phyloP scores from a whole-genome alignment of 2,888 invertebrate genomes.

The Drosophila niveifrons region DNA sequence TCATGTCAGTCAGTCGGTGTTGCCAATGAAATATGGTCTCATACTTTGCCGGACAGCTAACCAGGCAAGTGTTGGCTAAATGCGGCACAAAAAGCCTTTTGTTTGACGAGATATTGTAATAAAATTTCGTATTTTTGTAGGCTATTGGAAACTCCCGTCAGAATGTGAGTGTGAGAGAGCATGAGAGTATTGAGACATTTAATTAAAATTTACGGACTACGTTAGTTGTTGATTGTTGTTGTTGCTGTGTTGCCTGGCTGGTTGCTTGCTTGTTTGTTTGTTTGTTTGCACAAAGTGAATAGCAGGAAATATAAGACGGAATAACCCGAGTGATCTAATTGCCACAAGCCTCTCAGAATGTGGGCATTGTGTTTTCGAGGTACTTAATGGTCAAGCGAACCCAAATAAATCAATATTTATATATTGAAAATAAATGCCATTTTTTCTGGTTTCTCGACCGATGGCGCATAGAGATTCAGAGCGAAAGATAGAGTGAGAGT shows the following conservation, averaged over 20 bases:
- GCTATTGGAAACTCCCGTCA: conserved; percentile 74
- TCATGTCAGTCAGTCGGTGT: conserved; percentile 55
- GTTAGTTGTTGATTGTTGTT: conserved; percentile 30
- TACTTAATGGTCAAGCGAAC: conserved; percentile 32
- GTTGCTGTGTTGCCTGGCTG: neutral
- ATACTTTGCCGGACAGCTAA: conserved; percentile 25
- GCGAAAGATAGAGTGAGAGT: neutral
- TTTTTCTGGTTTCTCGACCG: conserved; percentile 3
- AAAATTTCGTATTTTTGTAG: conserved; percentile 50
- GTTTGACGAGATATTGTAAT: conserved; percentile 59
- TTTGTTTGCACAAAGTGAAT: conserved; percentile 49
- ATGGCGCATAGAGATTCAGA: neutral
- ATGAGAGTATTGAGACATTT: conserved; percentile 61
- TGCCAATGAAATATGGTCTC: conserved; percentile 71
- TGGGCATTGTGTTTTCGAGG: conserved; percentile 52
- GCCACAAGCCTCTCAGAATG: conserved; percentile 62
- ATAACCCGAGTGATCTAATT: conserved; percentile 84
- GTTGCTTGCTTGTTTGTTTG: conserved; percentile 8
- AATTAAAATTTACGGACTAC: conserved; percentile 74
- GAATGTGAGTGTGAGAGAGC: conserved; percentile 36
- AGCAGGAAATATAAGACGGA: conserved; percentile 72
- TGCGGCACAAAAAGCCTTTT: conserved; percentile 66
- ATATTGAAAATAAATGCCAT: conserved; percentile 21
- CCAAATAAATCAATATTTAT: conserved; percentile 41
- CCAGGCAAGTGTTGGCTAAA: conserved; percentile 43